These are phyloP conservation scores for Glareola pratincola DNA, from an alignment of 2,113 vertebrate species.

Conservation along the genomic window DNA sequence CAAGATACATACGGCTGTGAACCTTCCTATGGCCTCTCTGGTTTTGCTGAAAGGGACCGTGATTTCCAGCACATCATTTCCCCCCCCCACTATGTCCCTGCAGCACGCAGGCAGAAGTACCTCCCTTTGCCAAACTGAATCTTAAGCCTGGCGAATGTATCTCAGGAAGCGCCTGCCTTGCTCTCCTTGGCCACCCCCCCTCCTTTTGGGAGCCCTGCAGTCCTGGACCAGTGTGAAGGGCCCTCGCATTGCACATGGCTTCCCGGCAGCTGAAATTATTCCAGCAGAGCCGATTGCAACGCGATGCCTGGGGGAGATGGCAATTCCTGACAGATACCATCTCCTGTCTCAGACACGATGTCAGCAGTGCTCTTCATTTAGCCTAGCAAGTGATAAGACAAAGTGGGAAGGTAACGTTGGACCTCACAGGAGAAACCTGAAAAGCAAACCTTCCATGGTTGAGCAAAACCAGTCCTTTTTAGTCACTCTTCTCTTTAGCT, in stretches of 20 bases:
- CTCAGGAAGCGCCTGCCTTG: neutral
- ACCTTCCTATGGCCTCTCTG: neutral
- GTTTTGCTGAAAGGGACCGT: neutral
- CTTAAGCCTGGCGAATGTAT: accelerated
- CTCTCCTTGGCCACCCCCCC: neutral
- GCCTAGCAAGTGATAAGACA: neutral
- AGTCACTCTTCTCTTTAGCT: neutral
- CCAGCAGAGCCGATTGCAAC: neutral
- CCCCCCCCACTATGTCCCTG: neutral
- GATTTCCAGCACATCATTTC: neutral
- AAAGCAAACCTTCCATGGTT: neutral
- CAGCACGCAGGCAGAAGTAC: neutral
- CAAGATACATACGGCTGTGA: neutral
- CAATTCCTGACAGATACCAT: conserved; percentile 10
- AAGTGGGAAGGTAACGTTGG: neutral
- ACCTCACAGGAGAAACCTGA: conserved; percentile 31
- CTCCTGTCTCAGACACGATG: neutral
- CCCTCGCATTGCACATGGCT: accelerated
- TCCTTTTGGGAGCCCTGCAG: neutral
- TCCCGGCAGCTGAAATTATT: neutral
- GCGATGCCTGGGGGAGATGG: neutral
- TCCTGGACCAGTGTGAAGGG: neutral
- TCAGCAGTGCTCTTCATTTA: neutral
- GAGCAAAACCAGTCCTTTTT: neutral
- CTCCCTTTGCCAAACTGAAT: neutral